Evolutionary conservation across 2,888 invertebrate species (phyloP).

Genomic region (Clanis bilineata): DNA sequence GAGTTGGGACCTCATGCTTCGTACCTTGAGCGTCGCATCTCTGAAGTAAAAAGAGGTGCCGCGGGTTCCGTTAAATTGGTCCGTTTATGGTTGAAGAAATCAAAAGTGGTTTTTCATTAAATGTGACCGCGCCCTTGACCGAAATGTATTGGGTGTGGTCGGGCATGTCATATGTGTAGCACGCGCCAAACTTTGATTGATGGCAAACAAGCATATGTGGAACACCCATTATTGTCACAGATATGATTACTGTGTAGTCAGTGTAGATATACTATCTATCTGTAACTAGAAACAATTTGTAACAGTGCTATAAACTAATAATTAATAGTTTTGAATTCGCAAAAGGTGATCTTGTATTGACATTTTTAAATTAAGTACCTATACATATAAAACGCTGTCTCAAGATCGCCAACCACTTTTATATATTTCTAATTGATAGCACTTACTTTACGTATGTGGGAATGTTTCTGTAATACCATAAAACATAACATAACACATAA

Average conservation of each 20-base stretch:
- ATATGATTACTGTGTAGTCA: neutral
- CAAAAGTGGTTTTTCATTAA: slow-evolving; percentile 35
- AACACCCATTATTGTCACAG: neutral
- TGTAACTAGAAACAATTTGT: neutral
- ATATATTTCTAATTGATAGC: neutral
- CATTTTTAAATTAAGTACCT: neutral
- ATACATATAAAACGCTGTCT: neutral
- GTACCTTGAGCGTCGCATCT: slow-evolving; percentile 16
- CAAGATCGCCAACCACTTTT: neutral
- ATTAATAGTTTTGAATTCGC: neutral
- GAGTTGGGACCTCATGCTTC: slow-evolving; percentile 20
- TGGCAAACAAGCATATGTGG: slow-evolving; percentile 19
- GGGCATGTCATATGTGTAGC: slow-evolving; percentile 27
- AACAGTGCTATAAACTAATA: neutral
- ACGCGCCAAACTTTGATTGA: slow-evolving; percentile 27
- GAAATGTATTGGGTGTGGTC: slow-evolving; percentile 52
- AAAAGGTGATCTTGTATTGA: neutral
- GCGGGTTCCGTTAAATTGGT: slow-evolving; percentile 16
- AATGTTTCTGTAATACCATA: too few relatives aligned
- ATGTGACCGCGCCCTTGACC: slow-evolving; percentile 65
- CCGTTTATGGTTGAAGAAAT: slow-evolving; percentile 28
- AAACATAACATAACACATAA: too few relatives aligned
- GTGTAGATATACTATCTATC: neutral
- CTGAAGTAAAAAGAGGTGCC: slow-evolving; percentile 38
- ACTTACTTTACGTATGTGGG: neutral